A percentile compares a stretch with the other conserved stretches of the same genome.
Evolutionary conservation across 2,797 vertebrate genomes (phyloP).

Genomic region (Pipistrellus pipistrellus): DNA sequence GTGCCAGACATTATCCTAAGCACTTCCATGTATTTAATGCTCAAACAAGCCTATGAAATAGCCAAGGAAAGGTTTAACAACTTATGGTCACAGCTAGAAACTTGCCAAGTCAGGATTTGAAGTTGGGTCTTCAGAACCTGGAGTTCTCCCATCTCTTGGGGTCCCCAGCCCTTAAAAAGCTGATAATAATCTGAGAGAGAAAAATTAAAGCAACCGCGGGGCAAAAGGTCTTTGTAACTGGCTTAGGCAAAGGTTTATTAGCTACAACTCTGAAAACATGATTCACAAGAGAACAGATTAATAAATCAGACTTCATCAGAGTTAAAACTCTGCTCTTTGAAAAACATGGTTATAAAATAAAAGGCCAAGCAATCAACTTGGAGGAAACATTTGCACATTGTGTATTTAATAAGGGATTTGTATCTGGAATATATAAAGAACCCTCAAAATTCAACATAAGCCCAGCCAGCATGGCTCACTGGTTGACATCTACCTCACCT

Average conservation of each 20-base stretch:
- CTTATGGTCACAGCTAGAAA: neutral
- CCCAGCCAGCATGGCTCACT: too few relatives aligned
- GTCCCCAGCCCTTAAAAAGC: neutral
- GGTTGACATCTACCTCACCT: too few relatives aligned
- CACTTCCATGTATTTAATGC: neutral
- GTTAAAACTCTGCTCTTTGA: slow-evolving; percentile 22
- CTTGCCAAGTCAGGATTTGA: neutral
- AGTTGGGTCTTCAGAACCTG: neutral
- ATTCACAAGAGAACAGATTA: neutral
- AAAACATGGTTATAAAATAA: neutral
- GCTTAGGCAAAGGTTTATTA: neutral
- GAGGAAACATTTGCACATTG: neutral
- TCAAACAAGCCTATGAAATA: neutral
- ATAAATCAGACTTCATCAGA: neutral
- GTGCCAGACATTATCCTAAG: neutral
- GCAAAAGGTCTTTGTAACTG: neutral
- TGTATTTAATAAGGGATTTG: neutral
- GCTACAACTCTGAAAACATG: neutral
- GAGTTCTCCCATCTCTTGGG: too few relatives aligned
- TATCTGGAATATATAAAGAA: neutral
- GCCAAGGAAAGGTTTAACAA: neutral
- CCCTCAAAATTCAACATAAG: neutral
- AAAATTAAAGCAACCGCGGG: neutral
- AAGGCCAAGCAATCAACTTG: neutral
- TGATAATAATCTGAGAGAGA: neutral